These are phyloP conservation scores for Trilocha varians DNA, from an alignment of 2,888 invertebrate genomes.

Conservation along the genomic window DNA sequence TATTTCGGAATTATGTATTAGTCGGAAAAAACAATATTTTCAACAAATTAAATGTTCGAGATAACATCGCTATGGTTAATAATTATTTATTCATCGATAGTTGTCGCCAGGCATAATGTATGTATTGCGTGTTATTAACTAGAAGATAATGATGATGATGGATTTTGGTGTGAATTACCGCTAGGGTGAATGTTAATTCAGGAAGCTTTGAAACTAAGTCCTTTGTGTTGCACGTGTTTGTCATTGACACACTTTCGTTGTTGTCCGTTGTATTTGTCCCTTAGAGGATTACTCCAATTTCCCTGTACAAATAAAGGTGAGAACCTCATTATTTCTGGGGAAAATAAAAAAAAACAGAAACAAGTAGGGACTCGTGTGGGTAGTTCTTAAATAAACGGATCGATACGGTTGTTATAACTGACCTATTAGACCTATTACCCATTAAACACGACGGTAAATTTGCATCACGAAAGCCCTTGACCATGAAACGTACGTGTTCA, in stretches of 20 bases:
- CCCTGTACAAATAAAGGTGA: not conserved
- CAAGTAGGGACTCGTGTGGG: too few relatives aligned
- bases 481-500: not conserved
- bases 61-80: too few relatives aligned
- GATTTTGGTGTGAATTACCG: not conserved
- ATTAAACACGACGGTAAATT: not conserved
- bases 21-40: too few relatives aligned
- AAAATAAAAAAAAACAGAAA: not conserved
- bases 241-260: conserved; percentile 29
- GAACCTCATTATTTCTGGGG: not conserved
- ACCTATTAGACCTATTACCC: not conserved
- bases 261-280: not conserved
- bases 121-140: too few relatives aligned
- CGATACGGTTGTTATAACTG: not conserved
- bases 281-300: not conserved
- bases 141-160: too few relatives aligned
- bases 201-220: not conserved
- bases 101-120: too few relatives aligned
- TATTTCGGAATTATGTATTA: too few relatives aligned
- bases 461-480: not conserved
- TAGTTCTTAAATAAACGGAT: not conserved
- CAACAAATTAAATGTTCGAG: too few relatives aligned
- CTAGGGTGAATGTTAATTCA: not conserved
- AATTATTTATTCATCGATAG: too few relatives aligned
- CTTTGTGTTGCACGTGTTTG: conserved; percentile 12